Base-by-base conservation (phyloP, 2,113 vertebrate genomes). In the Penelope pileata region DNA sequence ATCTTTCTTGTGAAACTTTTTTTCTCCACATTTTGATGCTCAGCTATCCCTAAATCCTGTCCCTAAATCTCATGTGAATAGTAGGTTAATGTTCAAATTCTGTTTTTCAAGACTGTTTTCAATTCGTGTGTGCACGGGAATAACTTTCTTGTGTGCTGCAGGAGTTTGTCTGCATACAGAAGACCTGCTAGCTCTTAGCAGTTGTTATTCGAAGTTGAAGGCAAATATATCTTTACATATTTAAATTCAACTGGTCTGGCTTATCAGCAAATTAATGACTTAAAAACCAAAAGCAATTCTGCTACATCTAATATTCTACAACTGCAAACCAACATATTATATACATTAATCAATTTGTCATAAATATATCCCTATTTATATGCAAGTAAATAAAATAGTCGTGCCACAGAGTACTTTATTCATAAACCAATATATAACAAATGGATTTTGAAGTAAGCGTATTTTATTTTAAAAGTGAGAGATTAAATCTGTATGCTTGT, bases 241-340 rank as follows among this genome's bases (percentile, higher is more conserved):
- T 94, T 87, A 94, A 93, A 87, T 94, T 79, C 91, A 86, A 43
- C 63, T 80, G 48, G 64, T 88, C 50, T 77, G 68, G 45, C 56
- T 90, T 90, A 85, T 77, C 86, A 92, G 73, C 87, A 96, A 94
- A 91, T 81, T 90, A 91, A 94, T 96, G 93, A 83, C 89, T 95
- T 96, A 76, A 12, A 92, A 91, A 72, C 47, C 54, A 87, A 78
- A 91, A 88, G 62, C 86, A 94, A 40, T 89, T 94, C 78, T 90
- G 56, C 45, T 69, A 26, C 76, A 63, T 78, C 63, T 96, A 91
- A 87, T 96, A 90, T 85, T 86, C 77, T 85, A 29, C 45, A 87
- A 64, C 74, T 95, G 79, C 53, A 83, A 91, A 80, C 36, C 63
- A 69, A 21, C n/a, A n/a, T 93, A 84, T 96, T 95, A 78, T 84